Conservation (phyloP, 2,113 vertebrate genomes). For the Ahaetulla prasina region DNA sequence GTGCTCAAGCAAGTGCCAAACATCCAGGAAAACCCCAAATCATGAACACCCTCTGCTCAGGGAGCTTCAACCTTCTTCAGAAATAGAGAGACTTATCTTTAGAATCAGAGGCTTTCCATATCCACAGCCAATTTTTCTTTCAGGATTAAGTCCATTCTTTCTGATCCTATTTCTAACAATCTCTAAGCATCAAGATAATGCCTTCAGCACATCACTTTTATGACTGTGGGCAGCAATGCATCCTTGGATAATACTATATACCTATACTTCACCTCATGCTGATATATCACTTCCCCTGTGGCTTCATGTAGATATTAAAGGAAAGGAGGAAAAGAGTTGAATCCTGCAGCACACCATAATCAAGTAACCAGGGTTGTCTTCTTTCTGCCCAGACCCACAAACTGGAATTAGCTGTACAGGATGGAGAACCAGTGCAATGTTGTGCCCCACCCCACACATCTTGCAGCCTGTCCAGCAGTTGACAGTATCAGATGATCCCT, state of each 20-base stretch:
- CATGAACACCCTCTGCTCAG: background rate
- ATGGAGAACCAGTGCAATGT: background rate
- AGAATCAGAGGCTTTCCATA: background rate
- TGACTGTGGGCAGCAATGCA: background rate
- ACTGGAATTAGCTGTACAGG: background rate
- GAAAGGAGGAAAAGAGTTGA: background rate
- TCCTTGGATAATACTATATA: background rate
- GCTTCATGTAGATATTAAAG: background rate
- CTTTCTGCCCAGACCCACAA: background rate
- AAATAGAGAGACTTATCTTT: background rate
- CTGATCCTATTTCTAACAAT: background rate
- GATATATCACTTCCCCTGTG: background rate
- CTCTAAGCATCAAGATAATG: background rate
- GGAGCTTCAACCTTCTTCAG: background rate
- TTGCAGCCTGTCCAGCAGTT: background rate
- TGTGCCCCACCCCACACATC: background rate
- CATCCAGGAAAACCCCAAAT: background rate
- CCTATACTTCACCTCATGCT: background rate
- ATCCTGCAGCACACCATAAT: background rate
- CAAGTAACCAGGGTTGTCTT: background rate
- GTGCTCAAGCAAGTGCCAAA: background rate
- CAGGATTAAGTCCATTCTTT: background rate
- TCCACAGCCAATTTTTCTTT: background rate
- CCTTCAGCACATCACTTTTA: background rate
- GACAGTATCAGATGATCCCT: background rate